Evolutionary conservation across 2,113 vertebrate genomes (phyloP).

Genomic region (Lepus europaeus): DNA sequence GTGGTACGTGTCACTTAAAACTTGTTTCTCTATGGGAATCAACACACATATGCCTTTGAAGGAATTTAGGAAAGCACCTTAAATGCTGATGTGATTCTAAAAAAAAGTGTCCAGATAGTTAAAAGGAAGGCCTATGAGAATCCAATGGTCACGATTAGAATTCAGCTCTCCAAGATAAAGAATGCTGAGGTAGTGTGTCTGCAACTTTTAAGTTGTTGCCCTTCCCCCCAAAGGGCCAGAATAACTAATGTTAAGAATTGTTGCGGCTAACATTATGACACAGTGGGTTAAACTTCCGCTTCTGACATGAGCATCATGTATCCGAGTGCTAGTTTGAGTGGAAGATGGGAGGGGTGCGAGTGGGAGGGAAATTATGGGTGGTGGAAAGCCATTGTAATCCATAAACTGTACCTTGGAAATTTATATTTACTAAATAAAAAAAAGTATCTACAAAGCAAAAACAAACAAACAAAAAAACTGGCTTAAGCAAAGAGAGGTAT

Average conservation of each 20-base stretch:
- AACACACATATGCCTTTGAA: background rate
- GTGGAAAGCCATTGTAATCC: too few relatives aligned
- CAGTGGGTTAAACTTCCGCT: too few relatives aligned
- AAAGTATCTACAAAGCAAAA: too few relatives aligned
- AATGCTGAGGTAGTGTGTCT: background rate
- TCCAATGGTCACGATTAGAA: background rate
- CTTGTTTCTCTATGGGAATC: background rate
- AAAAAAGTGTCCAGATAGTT: background rate
- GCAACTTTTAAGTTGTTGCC: background rate
- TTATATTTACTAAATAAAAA: too few relatives aligned
- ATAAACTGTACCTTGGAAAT: too few relatives aligned
- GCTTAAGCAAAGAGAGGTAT: background rate
- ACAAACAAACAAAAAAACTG: background rate
- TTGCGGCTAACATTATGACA: background rate
- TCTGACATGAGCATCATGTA: too few relatives aligned
- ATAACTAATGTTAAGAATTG: background rate
- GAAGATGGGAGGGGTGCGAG: too few relatives aligned
- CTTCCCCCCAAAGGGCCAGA: background rate
- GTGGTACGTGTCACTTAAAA: background rate
- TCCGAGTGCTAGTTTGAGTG: too few relatives aligned
- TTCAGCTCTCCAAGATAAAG: background rate
- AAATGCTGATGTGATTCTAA: background rate
- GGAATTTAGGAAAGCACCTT: constrained; percentile 45
- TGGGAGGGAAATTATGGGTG: too few relatives aligned
- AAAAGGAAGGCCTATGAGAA: background rate